phyloP scores from a whole-genome alignment of 1,140 invertebrate species.

The Homarus americanus region DNA sequence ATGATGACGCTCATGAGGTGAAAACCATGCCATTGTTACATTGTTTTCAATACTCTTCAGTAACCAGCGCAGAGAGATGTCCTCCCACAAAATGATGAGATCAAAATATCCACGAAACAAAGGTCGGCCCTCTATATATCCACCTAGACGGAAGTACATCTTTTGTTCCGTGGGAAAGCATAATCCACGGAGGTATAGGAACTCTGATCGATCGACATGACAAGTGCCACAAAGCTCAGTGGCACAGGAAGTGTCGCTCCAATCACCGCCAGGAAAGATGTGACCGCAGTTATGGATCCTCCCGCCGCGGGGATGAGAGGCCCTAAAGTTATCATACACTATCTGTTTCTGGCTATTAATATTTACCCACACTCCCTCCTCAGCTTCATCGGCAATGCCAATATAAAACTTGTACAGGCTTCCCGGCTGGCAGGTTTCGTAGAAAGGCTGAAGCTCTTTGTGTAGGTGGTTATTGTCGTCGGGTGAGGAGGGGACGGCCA shows the following conservation, averaged over 20 bases:
- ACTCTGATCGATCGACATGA: neutral
- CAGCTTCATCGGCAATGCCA: conserved; percentile 36
- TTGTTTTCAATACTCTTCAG: neutral
- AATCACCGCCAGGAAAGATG: neutral
- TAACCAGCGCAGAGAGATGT: neutral
- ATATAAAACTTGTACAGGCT: conserved; percentile 31
- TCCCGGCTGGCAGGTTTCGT: neutral
- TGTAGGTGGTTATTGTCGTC: neutral
- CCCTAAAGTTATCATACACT: conserved; percentile 16
- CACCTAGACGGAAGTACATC: conserved; percentile 7
- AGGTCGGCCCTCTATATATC: neutral
- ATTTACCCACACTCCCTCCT: conserved; percentile 28
- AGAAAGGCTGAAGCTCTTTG: neutral
- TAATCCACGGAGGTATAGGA: conserved; percentile 47
- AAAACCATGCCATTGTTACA: conserved; percentile 19
- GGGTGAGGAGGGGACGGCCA: neutral
- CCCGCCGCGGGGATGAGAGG: conserved; percentile 5
- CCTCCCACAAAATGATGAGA: conserved; percentile 23
- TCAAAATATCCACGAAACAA: conserved; percentile 27
- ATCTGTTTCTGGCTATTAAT: neutral
- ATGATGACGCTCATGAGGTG: neutral
- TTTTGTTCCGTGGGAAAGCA: conserved; percentile 9
- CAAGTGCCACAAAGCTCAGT: conserved; percentile 14
- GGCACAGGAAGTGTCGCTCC: conserved; percentile 1
- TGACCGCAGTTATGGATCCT: conserved; percentile 2